Evolutionary conservation across 2,113 vertebrate species (phyloP).

Genomic region (Ptilorrhoa leucosticta): DNA sequence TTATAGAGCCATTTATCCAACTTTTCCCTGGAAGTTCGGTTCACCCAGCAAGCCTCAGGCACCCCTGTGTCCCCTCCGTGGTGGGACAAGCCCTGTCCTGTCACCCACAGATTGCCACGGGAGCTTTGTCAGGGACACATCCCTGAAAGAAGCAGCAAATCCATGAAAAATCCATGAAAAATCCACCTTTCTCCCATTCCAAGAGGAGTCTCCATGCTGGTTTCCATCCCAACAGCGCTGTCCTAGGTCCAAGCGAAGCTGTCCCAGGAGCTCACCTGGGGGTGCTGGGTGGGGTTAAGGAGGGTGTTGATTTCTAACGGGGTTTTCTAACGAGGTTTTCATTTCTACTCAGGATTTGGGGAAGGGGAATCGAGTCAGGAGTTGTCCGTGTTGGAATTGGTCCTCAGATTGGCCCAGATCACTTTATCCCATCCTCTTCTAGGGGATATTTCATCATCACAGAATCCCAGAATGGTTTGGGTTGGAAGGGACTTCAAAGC

Average conservation of each 20-base stretch:
- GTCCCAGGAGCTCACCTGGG: neutral
- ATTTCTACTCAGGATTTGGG: neutral
- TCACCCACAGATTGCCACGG: rapidly evolving
- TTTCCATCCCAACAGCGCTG: neutral
- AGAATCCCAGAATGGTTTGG: neutral
- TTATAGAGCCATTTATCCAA: neutral
- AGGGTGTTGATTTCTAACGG: neutral
- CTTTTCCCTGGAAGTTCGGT: neutral
- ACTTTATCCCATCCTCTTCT: neutral
- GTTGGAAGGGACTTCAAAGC: neutral
- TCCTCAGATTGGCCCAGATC: neutral
- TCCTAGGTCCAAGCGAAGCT: neutral
- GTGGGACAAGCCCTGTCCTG: neutral
- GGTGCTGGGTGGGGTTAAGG: rapidly evolving
- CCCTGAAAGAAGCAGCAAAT: neutral
- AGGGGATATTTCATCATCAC: neutral
- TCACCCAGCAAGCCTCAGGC: neutral
- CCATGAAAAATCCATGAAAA: neutral
- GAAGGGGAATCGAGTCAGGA: neutral
- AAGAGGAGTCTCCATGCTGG: rapidly evolving
- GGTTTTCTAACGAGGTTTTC: neutral
- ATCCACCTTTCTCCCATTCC: neutral
- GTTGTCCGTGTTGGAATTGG: rapidly evolving
- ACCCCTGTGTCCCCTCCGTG: rapidly evolving
- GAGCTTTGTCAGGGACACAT: neutral